Evolutionary conservation across 1,140 invertebrate genomes (phyloP).

Genomic region (Drosophila tristis): DNA sequence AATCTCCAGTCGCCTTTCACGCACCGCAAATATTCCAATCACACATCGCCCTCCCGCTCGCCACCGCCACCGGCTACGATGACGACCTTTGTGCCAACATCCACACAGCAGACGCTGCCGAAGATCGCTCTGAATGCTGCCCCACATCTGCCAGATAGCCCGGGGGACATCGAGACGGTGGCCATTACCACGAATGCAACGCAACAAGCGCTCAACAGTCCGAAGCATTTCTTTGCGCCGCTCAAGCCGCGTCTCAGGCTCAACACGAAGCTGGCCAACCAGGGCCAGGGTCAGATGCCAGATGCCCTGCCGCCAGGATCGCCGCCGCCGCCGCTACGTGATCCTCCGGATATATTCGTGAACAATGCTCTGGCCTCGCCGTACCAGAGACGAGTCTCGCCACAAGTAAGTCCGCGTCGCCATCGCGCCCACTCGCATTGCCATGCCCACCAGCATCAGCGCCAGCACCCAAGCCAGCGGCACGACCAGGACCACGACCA

Average conservation of each 20-base stretch:
- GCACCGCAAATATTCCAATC: conserved; percentile 70
- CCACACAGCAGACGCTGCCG: conserved; percentile 62
- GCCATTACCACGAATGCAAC: conserved; percentile 77
- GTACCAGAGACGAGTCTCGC: conserved; percentile 70
- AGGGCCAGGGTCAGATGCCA: background rate
- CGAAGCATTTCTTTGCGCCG: conserved; percentile 82
- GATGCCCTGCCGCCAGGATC: conserved; percentile 59
- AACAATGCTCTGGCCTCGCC: conserved; percentile 78
- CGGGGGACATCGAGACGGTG: conserved; percentile 65
- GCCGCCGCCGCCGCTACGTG: conserved; percentile 61
- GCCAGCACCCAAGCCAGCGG: conserved; percentile 17
- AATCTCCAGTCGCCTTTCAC: conserved; percentile 79
- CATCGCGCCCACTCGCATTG: conserved; percentile 58
- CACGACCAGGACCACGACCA: conserved; percentile 2
- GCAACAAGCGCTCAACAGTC: conserved; percentile 69
- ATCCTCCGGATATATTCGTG: conserved; percentile 79
- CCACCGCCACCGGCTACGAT: conserved; percentile 55
- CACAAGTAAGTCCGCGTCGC: conserved; percentile 80
- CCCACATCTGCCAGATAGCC: conserved; percentile 6
- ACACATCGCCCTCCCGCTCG: conserved; percentile 50
- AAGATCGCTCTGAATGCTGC: conserved; percentile 66
- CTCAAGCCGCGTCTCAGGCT: conserved; percentile 80
- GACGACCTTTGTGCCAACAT: conserved; percentile 62
- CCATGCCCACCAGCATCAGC: conserved; percentile 39
- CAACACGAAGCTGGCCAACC: conserved; percentile 76